Evolutionary conservation across 2,797 vertebrate species (phyloP), one percentile per base, ranked within the genome.

Genomic region (Diplodus sargus): DNA sequence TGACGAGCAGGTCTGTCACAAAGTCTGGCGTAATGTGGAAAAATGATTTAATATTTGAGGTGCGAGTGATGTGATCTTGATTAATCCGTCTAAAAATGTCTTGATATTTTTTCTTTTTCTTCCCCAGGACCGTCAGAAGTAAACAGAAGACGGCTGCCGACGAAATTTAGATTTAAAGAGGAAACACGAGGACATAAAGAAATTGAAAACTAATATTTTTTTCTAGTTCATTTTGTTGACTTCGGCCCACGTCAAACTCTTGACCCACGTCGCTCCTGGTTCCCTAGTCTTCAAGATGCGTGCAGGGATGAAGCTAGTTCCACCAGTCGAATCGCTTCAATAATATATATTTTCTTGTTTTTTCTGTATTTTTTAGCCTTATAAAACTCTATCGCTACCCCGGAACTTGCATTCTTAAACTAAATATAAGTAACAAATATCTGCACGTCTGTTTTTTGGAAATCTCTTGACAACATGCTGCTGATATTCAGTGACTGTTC

Each of bases 71-170:
- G 20, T 60, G 14, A 20, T 39, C 16, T 53, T 49, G 16, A 52
- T 67, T 2, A 4, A 74, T 59, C 0, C 52, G 0, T 56, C 13
- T 18, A 10, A 64, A 66, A 14, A 25, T 78, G 60, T 59, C 8
- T 59, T 76, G 4, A 25, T 69, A 77, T 15, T 22, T 11, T 5
- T 14, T 15, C 25, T 42, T 11, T 34, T 3, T 43, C 17, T 76
- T 15, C 74, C 94, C 47, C 93, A 93, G 98, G 98, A 99, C 93
- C 97, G 96, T 87, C 97, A 98, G 96, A 95, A 97, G 94, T 97
- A 96, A 97, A 95, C 95, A 93, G 95, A 95, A 94, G 94, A 88
- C 83, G 88, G 83, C 89, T 87, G 49, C 60, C 30, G 10, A 64
- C 2, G 68, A 90, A 90, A 92, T 92, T 88, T 81, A 92, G 88